These are phyloP conservation scores for Ptychoptera contaminata DNA, from an alignment of 2,888 invertebrate genomes.

Conservation along the genomic window DNA sequence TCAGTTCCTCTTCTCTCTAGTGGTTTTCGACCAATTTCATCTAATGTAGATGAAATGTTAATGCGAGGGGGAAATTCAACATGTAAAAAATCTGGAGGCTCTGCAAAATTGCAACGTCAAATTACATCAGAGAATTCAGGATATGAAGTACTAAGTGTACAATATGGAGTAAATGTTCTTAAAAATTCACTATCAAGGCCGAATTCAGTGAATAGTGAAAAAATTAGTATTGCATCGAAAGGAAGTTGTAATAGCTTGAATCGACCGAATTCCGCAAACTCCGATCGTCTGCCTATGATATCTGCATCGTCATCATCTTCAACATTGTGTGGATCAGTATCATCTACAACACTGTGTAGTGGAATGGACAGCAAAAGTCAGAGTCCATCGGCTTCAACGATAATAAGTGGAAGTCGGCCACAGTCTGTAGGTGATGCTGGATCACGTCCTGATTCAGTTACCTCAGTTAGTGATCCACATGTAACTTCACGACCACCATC, in stretches of 20 bases:
- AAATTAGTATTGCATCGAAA: constrained; percentile 12
- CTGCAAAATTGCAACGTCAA: constrained; percentile 15
- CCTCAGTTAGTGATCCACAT: constrained; percentile 12
- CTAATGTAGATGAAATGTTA: constrained; percentile 9
- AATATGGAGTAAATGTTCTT: neutral
- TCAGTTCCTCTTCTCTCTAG: neutral
- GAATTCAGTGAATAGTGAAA: constrained; percentile 26
- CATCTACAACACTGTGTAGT: constrained; percentile 13
- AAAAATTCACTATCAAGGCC: constrained; percentile 22
- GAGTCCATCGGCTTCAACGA: constrained; percentile 4
- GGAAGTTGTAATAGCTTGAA: constrained; percentile 9
- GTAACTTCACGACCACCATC: constrained; percentile 21
- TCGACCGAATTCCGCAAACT: constrained; percentile 20
- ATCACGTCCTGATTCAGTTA: constrained; percentile 23
- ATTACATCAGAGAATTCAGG: constrained; percentile 14
- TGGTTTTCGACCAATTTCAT: constrained; percentile 13
- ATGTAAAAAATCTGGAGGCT: constrained; percentile 10
- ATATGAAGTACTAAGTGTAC: constrained; percentile 6
- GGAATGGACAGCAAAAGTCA: constrained; percentile 15
- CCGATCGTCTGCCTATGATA: constrained; percentile 14
- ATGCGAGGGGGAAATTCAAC: constrained; percentile 13
- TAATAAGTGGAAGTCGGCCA: constrained; percentile 6
- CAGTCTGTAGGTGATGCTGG: constrained; percentile 11
- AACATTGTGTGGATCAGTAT: constrained; percentile 13
- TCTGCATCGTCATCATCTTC: constrained; percentile 17